Evolutionary conservation across 92 coral and sea anemone species (phyloP), one percentile per base, ranked within the genome.

Genomic region (Epizoanthus fatuus): DNA sequence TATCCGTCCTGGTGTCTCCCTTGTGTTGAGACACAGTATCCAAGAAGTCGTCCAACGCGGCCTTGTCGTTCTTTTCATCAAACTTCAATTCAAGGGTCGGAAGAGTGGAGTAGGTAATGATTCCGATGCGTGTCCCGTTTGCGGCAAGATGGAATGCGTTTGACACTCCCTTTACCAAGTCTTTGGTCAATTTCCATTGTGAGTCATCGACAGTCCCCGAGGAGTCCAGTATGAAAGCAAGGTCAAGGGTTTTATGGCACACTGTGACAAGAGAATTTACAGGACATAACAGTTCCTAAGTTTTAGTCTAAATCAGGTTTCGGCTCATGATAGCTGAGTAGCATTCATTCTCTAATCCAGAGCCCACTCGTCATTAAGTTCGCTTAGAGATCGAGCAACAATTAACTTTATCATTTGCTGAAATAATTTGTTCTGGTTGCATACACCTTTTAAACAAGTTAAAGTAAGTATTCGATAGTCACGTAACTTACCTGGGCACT

Each of bases 141-240:
- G 89, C 70, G 19, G 95, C 93, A 5, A 97, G 84, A 29, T 86
- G 81, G 86, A 95, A 97, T 2, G 94, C 98, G 58, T 86, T 86
- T 19, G 92, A 86, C 20, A 97, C 98, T 14, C 98, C 98, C 53
- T 92, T 81, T 7, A 96, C 99, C 75, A 97, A 97, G 79, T 95
- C 98, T 79, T 97, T 97, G 60, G 92, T 90, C 44, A 89, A 84
- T 63, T 97, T 97, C 99, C 99, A 97, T 54, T 91, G 95, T 2
- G 99, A 87, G 80, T 97, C 98, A 57, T 97, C 99, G 16, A 92
- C 76, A 25, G 97, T 92, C 5, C 95, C 97, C 72, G 99, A 97
- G 4, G 97, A 93, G 68, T 97, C 99, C 94, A 97, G 16, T 19
- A 95, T 79, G 86, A 97, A 97, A 19, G 98, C 95, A 32, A 97